Base-by-base conservation (phyloP, 2,797 vertebrate genomes). In the Pitangus sulphuratus region DNA sequence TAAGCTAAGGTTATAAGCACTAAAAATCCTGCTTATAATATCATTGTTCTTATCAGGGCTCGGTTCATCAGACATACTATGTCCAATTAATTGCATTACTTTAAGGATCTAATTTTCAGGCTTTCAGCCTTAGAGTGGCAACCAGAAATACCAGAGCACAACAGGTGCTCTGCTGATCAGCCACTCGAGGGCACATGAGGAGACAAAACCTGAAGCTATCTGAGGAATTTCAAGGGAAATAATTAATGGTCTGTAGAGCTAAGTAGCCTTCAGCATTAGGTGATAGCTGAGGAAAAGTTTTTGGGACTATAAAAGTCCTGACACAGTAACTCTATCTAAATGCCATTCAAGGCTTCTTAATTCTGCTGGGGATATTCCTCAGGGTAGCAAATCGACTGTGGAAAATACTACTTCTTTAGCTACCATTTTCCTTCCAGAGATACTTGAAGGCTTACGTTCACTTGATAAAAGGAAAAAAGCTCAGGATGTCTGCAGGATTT, bases 161-260 rank as follows among this genome's bases (percentile, higher is more conserved):
- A 35, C 26, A 1, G 7, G 40, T 21, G 19, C 21, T 66, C 37
- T 70, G 37, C 33, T 84, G 11, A 44, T 84, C 62, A 35, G 15
- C 35, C 30, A 44, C 22, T 74, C 19, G 24, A 24, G 28, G 28
- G 11, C 22, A 39, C 12, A 45, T 0, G 1, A 19, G 30, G 25
- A 90, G 40, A 28, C 33, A 78, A 77, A 84, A 64, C 10, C 37
- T 44, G 57, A 69, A 69, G 39, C 10, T 80, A 15, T 31, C 12
- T 24, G 12, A 39, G 22, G 39, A 47, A 62, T 70, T 94, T 58
- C 19, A 70, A 39, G 40, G 28, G 53, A 80, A 79, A 87, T 48
- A 71, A 74, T 62, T 40, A 61, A 33, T 51, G 17, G 8, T 8
- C 65, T 71, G 14, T 33, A 51, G 16, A 90, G 6, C 16, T 74